Evolutionary conservation across 1,140 invertebrate genomes (phyloP).

Genomic region (Diorhabda elongata): DNA sequence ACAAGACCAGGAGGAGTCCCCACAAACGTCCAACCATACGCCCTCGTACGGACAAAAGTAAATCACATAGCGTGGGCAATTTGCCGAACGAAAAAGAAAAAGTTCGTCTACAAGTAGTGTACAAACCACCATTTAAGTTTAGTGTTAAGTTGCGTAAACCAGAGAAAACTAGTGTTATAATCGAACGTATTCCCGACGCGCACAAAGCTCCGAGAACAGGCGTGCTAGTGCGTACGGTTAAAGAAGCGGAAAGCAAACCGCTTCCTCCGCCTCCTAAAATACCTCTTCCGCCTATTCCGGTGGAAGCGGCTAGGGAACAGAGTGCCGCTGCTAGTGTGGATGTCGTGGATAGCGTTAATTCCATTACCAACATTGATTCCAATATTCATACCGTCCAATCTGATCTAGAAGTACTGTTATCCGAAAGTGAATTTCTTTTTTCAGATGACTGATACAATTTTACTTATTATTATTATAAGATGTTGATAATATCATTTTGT

Average conservation of each 20-base stretch:
- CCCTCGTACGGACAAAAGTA: constrained; percentile 45
- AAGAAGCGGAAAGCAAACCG: constrained; percentile 35
- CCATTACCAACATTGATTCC: constrained; percentile 46
- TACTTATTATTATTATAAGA: neutral
- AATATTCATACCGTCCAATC: constrained; percentile 60
- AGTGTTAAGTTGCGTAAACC: constrained; percentile 73
- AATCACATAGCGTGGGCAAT: constrained; percentile 46
- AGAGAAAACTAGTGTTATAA: constrained; percentile 53
- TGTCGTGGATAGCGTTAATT: neutral
- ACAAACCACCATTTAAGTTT: constrained; percentile 81
- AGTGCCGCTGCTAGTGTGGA: constrained; percentile 6
- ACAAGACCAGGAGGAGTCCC: constrained; percentile 41
- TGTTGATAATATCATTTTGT: constrained; percentile 13
- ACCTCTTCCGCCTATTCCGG: neutral
- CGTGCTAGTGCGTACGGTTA: constrained; percentile 49
- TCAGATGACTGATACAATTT: constrained; percentile 51
- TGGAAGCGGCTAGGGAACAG: neutral
- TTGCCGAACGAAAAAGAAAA: constrained; percentile 58
- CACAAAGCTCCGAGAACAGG: constrained; percentile 48
- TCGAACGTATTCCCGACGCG: constrained; percentile 37
- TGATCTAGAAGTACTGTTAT: constrained; percentile 59
- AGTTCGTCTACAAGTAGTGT: constrained; percentile 74
- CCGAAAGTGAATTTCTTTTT: constrained; percentile 59
- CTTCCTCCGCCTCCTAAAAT: constrained; percentile 29
- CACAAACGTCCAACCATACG: constrained; percentile 44